phyloP scores from a whole-genome alignment of 1,140 invertebrate genomes.

The Drosophila ficusphila region DNA sequence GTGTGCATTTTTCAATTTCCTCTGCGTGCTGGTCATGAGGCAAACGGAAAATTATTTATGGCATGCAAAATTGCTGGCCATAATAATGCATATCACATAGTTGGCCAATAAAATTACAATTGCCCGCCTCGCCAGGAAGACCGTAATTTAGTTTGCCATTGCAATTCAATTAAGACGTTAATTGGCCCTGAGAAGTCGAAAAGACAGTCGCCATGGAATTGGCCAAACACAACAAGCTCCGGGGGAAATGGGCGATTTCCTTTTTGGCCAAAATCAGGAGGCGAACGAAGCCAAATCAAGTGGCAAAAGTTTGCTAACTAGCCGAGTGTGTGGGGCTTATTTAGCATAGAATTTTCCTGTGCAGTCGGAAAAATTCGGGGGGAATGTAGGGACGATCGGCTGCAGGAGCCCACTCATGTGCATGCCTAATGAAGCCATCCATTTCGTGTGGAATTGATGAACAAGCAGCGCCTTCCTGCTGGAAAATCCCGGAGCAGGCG shows the following conservation, averaged over 20 bases:
- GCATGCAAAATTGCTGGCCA: conserved; percentile 43
- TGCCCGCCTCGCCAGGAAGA: conserved; percentile 21
- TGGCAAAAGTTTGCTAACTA: conserved; percentile 72
- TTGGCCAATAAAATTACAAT: conserved; percentile 56
- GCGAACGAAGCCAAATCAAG: conserved; percentile 67
- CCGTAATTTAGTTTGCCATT: conserved; percentile 32
- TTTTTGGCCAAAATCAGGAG: conserved; percentile 32
- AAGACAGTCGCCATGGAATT: conserved; percentile 35
- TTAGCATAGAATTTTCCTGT: conserved; percentile 60
- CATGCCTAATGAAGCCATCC: conserved; percentile 77
- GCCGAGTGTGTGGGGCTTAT: conserved; percentile 43
- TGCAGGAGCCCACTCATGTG: conserved; percentile 57
- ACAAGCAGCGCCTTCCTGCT: conserved; percentile 18
- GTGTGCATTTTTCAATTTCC: conserved; percentile 58
- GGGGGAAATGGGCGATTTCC: conserved; percentile 72
- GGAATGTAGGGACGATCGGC: not conserved
- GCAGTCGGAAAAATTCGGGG: conserved; percentile 24
- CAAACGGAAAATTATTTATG: conserved; percentile 59
- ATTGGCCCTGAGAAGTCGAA: conserved; percentile 56
- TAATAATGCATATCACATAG: conserved; percentile 60
- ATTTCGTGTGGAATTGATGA: conserved; percentile 61
- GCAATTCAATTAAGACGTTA: conserved; percentile 77
- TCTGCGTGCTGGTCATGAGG: conserved; percentile 30
- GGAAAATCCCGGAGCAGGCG: conserved; percentile 8
- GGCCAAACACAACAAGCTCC: conserved; percentile 49